These are phyloP conservation scores for Cotesia typhae DNA, from an alignment of 1,140 invertebrate species.

Conservation along the genomic window DNA sequence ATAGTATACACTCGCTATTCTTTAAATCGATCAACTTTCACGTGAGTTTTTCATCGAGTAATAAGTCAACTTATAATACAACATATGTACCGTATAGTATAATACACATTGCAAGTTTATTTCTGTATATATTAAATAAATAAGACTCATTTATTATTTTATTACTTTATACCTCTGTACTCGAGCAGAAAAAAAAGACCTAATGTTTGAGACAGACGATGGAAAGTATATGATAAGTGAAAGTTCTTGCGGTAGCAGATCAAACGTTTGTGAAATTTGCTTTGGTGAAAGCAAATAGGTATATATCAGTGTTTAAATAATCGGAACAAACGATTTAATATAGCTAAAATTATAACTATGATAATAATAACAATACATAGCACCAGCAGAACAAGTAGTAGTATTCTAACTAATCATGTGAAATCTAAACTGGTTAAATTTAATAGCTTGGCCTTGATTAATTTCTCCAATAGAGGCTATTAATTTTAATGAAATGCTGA, in stretches of 20 bases:
- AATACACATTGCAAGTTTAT: not conserved
- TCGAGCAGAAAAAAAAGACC: conserved; percentile 1
- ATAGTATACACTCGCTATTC: not conserved
- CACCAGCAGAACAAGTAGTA: not conserved
- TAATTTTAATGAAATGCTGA: not conserved
- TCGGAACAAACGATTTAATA: not conserved
- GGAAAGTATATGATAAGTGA: conserved; percentile 32
- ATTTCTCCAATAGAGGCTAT: not conserved
- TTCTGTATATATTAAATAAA: no score
- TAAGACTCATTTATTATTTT: not conserved
- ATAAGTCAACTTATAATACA: no score
- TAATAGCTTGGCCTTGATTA: not conserved
- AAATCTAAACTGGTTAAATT: conserved; percentile 14
- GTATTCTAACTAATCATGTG: conserved; percentile 6
- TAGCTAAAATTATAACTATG: not conserved
- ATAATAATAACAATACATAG: no score
- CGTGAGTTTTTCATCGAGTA: not conserved
- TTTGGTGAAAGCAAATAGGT: conserved; percentile 24
- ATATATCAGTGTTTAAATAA: not conserved
- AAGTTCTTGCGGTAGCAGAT: conserved; percentile 19
- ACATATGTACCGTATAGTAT: no score
- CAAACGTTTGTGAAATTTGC: conserved; percentile 30
- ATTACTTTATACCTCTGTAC: not conserved
- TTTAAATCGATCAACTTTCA: conserved; percentile 8
- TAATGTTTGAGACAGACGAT: conserved; percentile 18